Evolutionary conservation across 2,888 invertebrate species (phyloP).

Genomic region (Drosophila yooni): DNA sequence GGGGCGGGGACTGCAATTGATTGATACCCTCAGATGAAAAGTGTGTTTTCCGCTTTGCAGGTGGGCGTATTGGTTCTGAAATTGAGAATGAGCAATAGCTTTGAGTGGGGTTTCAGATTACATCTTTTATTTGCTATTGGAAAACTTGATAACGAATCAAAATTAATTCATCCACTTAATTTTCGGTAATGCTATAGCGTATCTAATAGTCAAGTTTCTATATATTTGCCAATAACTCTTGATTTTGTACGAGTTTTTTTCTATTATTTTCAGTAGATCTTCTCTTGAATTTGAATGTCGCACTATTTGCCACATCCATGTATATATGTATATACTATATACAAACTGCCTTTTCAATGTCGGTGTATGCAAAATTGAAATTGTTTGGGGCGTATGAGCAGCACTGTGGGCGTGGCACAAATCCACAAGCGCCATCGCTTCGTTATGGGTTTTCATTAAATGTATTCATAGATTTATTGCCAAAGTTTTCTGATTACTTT

Average conservation of each 20-base stretch:
- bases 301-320: conserved; percentile 18
- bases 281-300: conserved; percentile 11
- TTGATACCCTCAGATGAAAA: conserved; percentile 58
- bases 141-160: neutral
- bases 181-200: neutral
- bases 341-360: neutral
- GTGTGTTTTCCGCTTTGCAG: conserved; percentile 8
- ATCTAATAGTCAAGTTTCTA: neutral
- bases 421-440: neutral
- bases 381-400: conserved; percentile 18
- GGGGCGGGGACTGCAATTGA: conserved; percentile 40
- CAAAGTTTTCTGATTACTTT: conserved; percentile 77
- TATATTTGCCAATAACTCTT: neutral
- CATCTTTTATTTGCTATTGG: neutral
- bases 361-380: conserved; percentile 47
- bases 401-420: conserved; percentile 10
- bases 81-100: conserved; percentile 6
- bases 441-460: conserved; percentile 60
- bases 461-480: conserved; percentile 75
- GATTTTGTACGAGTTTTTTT: neutral
- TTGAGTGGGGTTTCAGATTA: neutral
- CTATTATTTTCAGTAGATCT: neutral
- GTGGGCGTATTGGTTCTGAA: conserved; percentile 1
- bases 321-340: neutral
- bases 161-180: neutral